These are phyloP conservation scores for Vanessa cardui DNA, from an alignment of 2,888 invertebrate genomes.

Conservation along the genomic window DNA sequence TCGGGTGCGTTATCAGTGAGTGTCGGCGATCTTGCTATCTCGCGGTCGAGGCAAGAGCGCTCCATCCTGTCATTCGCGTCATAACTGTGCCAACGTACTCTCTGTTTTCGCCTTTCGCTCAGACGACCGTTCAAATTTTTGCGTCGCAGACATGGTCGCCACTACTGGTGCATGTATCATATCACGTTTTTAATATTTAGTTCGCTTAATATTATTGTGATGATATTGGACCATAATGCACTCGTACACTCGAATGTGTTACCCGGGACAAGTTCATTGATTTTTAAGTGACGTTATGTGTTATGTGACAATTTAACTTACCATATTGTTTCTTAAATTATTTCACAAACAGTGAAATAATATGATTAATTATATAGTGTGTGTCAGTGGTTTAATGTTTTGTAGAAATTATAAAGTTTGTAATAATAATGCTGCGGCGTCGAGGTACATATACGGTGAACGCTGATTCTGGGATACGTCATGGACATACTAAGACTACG, in stretches of 20 bases:
- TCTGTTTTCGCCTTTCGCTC: constrained; percentile 77
- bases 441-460: constrained; percentile 77
- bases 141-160: constrained; percentile 54
- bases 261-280: constrained; percentile 40
- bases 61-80: constrained; percentile 73
- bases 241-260: constrained; percentile 44
- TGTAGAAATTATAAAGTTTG: constrained; percentile 43
- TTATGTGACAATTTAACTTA: constrained; percentile 13
- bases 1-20: constrained; percentile 69
- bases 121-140: constrained; percentile 60
- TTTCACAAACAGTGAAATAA: constrained; percentile 33
- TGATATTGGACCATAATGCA: constrained; percentile 59
- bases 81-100: constrained; percentile 74
- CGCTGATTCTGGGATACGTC: constrained; percentile 58
- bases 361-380: constrained; percentile 34
- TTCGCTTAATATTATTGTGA: constrained; percentile 64
- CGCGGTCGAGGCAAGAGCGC: constrained; percentile 57
- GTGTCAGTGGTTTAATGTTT: constrained; percentile 28
- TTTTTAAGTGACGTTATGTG: constrained; percentile 37
- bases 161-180: constrained; percentile 67
- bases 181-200: constrained; percentile 73
- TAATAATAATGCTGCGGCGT: constrained; percentile 67
- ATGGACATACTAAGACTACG: constrained; percentile 52
- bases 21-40: constrained; percentile 74
- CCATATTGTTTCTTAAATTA: constrained; percentile 18